Percentiles rank a stretch among this genome's conserved stretches.
These are phyloP conservation scores for Cochlearius cochlearius DNA, from an alignment of 2,113 vertebrate genomes.

Conservation along the genomic window DNA sequence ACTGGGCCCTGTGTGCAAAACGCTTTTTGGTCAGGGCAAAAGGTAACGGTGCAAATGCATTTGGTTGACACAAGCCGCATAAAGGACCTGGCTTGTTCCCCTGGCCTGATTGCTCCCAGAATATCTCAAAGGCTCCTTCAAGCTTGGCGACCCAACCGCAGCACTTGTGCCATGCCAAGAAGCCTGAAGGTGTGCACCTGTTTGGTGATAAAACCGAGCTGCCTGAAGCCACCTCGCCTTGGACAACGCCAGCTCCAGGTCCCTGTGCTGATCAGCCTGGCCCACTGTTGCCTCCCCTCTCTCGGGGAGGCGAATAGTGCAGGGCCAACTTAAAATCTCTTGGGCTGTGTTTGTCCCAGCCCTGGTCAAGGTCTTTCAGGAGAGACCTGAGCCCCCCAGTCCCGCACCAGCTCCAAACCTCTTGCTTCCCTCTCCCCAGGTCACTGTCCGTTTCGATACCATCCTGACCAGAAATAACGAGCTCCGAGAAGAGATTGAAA, in stretches of 20 bases:
- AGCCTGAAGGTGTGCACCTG: conserved; percentile 32
- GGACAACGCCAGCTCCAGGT: background rate
- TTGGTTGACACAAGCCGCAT: background rate
- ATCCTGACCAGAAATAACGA: conserved; percentile 30
- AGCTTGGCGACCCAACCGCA: conserved; percentile 22
- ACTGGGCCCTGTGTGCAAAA: background rate
- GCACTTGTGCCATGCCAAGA: background rate
- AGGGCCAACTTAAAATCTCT: background rate
- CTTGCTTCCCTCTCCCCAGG: background rate
- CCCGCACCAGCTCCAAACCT: background rate
- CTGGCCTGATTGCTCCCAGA: background rate
- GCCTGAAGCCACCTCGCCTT: background rate
- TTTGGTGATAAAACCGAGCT: background rate
- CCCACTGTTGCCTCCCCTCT: no score
- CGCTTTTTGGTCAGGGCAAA: background rate
- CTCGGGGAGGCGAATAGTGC: background rate
- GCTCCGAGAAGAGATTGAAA: conserved; percentile 55
- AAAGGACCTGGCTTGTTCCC: background rate
- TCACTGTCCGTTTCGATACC: conserved; percentile 43
- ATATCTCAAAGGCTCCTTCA: conserved; percentile 7
- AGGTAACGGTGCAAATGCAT: background rate
- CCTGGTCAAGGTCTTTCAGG: background rate
- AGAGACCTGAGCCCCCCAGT: background rate
- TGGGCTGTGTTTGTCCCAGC: background rate
- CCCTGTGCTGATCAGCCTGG: fast-evolving